These are phyloP conservation scores for Zygothrica quintamaculata DNA, from an alignment of 2,888 invertebrate species.

Conservation along the genomic window DNA sequence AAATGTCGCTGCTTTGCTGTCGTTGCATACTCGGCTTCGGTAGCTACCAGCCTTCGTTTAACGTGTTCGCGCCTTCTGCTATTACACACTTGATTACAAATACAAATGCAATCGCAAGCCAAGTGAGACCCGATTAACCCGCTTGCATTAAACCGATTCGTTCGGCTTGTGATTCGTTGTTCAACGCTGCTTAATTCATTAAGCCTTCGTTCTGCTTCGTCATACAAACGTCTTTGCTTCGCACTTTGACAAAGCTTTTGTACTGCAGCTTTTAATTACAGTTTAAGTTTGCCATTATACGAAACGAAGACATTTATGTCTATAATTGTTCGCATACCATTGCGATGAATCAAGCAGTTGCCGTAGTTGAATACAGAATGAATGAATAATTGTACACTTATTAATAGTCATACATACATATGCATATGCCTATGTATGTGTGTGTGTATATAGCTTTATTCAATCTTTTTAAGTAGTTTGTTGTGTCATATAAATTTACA, in stretches of 20 bases:
- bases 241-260: conserved; percentile 10
- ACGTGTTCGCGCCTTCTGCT: too few relatives aligned
- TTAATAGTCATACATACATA: conserved; percentile 9
- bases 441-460: conserved; percentile 61
- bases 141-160: too few relatives aligned
- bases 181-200: too few relatives aligned
- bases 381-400: conserved; percentile 21
- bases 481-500: conserved; percentile 33
- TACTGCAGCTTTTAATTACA: conserved; percentile 32
- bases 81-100: too few relatives aligned
- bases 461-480: conserved; percentile 69
- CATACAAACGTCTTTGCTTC: too few relatives aligned
- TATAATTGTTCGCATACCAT: conserved; percentile 26
- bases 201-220: too few relatives aligned
- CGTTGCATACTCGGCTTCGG: too few relatives aligned
- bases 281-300: conserved; percentile 26
- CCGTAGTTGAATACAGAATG: conserved; percentile 10
- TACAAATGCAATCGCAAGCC: too few relatives aligned
- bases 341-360: conserved; percentile 34
- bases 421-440: not conserved
- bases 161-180: too few relatives aligned
- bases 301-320: conserved; percentile 15
- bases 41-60: too few relatives aligned
- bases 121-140: too few relatives aligned
- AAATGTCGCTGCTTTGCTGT: too few relatives aligned